Base-by-base conservation (phyloP, 1,140 invertebrate genomes). In the Drosophila chauvacae region DNA sequence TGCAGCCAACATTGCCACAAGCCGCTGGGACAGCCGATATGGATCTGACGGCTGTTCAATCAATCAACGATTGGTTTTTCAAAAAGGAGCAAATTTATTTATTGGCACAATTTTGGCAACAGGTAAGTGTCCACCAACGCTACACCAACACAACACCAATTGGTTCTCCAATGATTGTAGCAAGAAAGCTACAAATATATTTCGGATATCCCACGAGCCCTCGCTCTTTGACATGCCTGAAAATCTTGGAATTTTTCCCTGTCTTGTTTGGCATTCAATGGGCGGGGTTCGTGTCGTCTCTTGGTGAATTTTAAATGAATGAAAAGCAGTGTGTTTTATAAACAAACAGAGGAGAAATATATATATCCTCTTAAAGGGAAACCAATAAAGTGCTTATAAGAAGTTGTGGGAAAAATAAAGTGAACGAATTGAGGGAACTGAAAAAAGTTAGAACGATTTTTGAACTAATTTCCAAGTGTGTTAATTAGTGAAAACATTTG, bases 71-170 rank as follows among this genome's bases (percentile, higher is more conserved):
- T 94, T 97, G 97, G 97, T 95, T 98, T 93, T 97, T 97, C 95
- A 97, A 97, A 95, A 98, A 97, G 94, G 97, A 97, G 94, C 95
- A 96, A 94, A 97, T 97, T 94, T 97, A 97, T 94, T 94, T 97
- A 92, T 95, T 98, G 93, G 97, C 96, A 91, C 97, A 97, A 93
- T 97, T 97, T 94, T 98, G 97, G 97, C 97, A 97, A 96, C 97
- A 97, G 96, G 96, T 97, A 94, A 95, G 94, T 16, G 26, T 7
- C 11, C 7, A 7, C 33, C 7, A n/a, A 28, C 7, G 5, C 16
- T 0, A 45, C 44, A 45, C 18, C 10, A 28, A 42, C 39, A n/a
- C 7, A 14, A 39, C 37, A 39, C 48, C 16, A 30, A 51, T 20
- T 20, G 14, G 20, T 14, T 33, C 11, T 14, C 51, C 33, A 20